Evolutionary conservation across 2,113 vertebrate species (phyloP).

Genomic region (Strix aluco): DNA sequence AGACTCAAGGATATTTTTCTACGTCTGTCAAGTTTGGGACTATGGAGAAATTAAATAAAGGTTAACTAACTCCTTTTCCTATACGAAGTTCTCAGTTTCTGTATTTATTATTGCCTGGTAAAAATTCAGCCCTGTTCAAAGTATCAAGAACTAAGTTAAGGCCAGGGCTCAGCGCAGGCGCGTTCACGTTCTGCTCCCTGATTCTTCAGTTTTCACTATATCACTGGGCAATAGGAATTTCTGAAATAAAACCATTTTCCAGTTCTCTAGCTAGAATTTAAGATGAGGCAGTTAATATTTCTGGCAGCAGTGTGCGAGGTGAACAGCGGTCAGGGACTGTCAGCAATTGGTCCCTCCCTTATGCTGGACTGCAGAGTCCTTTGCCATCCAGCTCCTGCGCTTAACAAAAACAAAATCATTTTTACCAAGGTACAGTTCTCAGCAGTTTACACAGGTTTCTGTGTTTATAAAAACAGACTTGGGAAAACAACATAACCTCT

Average conservation of each 20-base stretch:
- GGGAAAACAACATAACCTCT: too few relatives aligned
- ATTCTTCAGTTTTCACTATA: rapidly evolving
- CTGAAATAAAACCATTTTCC: neutral
- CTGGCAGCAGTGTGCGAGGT: rapidly evolving
- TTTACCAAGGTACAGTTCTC: rapidly evolving
- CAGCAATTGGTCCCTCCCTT: rapidly evolving
- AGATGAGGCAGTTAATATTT: neutral
- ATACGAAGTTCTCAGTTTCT: conserved; percentile 26
- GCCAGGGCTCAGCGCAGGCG: rapidly evolving
- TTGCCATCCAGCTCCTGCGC: too few relatives aligned
- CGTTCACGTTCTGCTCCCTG: rapidly evolving
- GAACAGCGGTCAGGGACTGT: rapidly evolving
- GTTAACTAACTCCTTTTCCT: conserved; percentile 67
- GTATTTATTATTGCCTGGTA: neutral
- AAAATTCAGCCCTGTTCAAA: too few relatives aligned
- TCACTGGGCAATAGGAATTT: rapidly evolving
- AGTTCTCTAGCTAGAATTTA: neutral
- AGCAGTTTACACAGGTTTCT: neutral
- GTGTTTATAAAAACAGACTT: neutral
- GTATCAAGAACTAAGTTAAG: rapidly evolving
- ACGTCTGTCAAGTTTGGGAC: conserved; percentile 59
- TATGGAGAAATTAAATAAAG: conserved; percentile 69
- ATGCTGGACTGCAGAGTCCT: rapidly evolving
- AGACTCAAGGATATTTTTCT: conserved; percentile 69
- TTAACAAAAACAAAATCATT: neutral